Evolutionary conservation across 2,888 invertebrate species (phyloP).

Genomic region (Salticus scenicus): DNA sequence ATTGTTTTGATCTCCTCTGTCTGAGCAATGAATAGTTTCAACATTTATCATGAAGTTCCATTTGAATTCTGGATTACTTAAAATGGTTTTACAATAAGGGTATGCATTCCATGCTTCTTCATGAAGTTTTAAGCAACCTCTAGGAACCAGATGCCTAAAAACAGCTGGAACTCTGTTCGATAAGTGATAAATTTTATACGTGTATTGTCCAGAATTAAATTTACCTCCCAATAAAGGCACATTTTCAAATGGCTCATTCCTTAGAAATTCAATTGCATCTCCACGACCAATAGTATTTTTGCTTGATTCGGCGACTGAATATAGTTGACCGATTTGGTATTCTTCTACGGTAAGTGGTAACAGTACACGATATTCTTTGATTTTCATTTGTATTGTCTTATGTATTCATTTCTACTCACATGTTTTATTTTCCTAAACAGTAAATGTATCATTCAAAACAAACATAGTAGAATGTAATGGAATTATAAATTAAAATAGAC

Average conservation of each 20-base stretch:
- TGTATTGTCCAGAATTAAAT: constrained; percentile 96
- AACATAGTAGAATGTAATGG: too few species aligned
- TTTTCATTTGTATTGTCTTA: too few species aligned
- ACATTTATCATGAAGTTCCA: constrained; percentile 81
- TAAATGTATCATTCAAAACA: too few species aligned
- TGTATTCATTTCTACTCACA: too few species aligned
- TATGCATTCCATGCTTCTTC: constrained; percentile 99
- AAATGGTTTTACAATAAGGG: constrained; percentile 94
- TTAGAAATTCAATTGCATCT: constrained; percentile 87
- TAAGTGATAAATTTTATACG: constrained; percentile 99
- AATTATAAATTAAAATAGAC: too few species aligned
- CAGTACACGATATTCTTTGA: too few species aligned
- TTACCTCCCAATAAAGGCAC: constrained; percentile 90
- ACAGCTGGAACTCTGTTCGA: constrained; percentile 96
- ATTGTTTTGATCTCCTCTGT: constrained; percentile 88
- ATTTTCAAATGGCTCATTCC: constrained; percentile 97
- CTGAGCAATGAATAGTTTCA: constrained; percentile 94
- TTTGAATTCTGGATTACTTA: constrained; percentile 77
- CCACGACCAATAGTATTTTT: constrained; percentile 84
- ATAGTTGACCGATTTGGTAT: constrained; percentile 99
- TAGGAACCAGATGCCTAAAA: constrained; percentile 93
- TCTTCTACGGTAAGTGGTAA: too few species aligned
- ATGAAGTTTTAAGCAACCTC: constrained; percentile 95
- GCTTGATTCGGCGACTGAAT: constrained; percentile 90
- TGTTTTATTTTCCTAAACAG: too few species aligned